A percentile compares a stretch with the other conserved stretches of the same genome.
These are phyloP conservation scores for Falco concolor DNA, from an alignment of 2,797 vertebrate genomes.

Conservation along the genomic window DNA sequence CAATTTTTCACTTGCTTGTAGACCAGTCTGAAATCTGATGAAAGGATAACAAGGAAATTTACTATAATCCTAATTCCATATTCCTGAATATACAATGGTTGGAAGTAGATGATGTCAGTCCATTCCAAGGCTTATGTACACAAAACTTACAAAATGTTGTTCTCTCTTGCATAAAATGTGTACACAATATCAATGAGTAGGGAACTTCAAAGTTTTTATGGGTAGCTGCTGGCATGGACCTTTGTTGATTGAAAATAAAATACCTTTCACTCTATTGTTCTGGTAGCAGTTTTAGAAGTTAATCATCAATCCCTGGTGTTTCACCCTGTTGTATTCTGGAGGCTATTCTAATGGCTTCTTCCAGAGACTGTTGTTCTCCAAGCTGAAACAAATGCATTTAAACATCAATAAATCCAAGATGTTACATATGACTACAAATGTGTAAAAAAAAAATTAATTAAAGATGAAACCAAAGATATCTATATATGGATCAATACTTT, in stretches of 20 bases:
- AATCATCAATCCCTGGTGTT: slow-evolving; percentile 93
- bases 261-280: slow-evolving; percentile 63
- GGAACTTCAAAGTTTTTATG: slow-evolving; percentile 58
- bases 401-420: neutral
- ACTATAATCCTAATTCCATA: slow-evolving; percentile 69
- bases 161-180: slow-evolving; percentile 73
- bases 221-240: slow-evolving; percentile 55
- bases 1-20: slow-evolving; percentile 56
- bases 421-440: neutral
- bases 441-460: neutral
- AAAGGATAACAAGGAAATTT: slow-evolving; percentile 63
- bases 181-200: slow-evolving; percentile 62
- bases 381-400: slow-evolving; percentile 78
- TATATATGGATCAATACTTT: neutral
- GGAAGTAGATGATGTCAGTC: slow-evolving; percentile 62
- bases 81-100: slow-evolving; percentile 67
- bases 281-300: slow-evolving; percentile 65
- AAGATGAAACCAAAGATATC: neutral
- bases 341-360: slow-evolving; percentile 99
- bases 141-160: slow-evolving; percentile 75
- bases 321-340: slow-evolving; percentile 99
- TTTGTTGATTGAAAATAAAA: slow-evolving; percentile 71
- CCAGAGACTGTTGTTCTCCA: slow-evolving; percentile 94
- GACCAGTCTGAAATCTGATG: slow-evolving; percentile 62
- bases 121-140: slow-evolving; percentile 75